These are phyloP conservation scores for Hypanus sabinus DNA, from an alignment of 2,113 vertebrate species.

Conservation along the genomic window DNA sequence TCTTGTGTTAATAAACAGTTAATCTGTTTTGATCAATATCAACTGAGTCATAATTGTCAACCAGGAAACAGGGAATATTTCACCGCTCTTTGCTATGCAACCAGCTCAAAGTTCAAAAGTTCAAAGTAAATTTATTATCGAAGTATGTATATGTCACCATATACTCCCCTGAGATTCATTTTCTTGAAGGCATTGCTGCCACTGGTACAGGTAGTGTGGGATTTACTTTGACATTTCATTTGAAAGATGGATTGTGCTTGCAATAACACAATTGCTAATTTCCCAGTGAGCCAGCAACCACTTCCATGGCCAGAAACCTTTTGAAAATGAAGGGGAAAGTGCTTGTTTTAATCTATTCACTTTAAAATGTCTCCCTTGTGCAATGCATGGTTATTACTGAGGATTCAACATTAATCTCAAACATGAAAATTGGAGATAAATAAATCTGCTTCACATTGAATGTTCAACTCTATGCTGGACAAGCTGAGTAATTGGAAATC, in stretches of 20 bases:
- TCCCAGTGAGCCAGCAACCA: not conserved
- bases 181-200: no score
- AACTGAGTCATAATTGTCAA: no score
- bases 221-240: not conserved
- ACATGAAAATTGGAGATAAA: conserved; percentile 18
- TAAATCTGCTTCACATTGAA: conserved; percentile 24
- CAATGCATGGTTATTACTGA: conserved; percentile 7
- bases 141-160: no score
- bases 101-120: no score
- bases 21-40: not conserved
- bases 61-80: not conserved
- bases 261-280: not conserved
- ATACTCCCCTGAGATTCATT: no score
- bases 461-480: not conserved
- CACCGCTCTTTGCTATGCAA: not conserved
- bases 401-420: not conserved
- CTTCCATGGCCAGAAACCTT: not conserved
- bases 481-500: conserved; percentile 11
- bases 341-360: not conserved
- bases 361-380: not conserved
- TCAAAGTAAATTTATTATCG: no score
- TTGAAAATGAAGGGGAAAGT: not conserved
- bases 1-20: not conserved
- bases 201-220: not conserved
- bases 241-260: not conserved